Conservation (phyloP, 1,140 invertebrate species). For the Bombyx mandarina region DNA sequence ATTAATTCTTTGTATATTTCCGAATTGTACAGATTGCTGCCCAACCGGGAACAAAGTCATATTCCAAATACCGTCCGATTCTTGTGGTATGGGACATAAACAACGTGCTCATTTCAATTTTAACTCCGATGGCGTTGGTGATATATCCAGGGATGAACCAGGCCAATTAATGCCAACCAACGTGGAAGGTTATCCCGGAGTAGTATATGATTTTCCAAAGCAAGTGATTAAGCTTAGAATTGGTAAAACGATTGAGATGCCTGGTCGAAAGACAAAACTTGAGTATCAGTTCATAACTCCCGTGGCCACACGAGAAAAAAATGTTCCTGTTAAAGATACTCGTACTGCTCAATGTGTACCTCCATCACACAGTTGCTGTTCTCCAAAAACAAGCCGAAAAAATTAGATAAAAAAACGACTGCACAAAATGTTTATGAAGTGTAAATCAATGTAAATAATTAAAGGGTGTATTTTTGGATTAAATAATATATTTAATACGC, state of each 20-base stretch:
- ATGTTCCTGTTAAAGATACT: conserved; percentile 40
- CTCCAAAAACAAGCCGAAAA: conserved; percentile 16
- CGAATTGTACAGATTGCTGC: conserved; percentile 59
- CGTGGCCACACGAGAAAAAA: conserved; percentile 28
- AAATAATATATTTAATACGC: no score
- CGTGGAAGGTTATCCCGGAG: conserved; percentile 38
- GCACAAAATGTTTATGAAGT: no score
- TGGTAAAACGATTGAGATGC: conserved; percentile 50
- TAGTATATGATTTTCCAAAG: conserved; percentile 48
- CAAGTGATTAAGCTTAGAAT: conserved; percentile 60
- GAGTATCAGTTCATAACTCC: conserved; percentile 63
- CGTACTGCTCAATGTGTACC: conserved; percentile 48
- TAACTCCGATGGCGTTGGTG: conserved; percentile 46
- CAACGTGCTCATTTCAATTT: conserved; percentile 53
- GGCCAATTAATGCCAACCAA: conserved; percentile 35
- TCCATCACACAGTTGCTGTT: conserved; percentile 28
- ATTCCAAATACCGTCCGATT: conserved; percentile 53
- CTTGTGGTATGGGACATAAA: conserved; percentile 45
- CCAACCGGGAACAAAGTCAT: conserved; percentile 58
- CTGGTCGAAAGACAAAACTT: conserved; percentile 48
- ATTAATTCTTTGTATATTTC: conserved; percentile 13
- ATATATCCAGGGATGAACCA: conserved; percentile 48
- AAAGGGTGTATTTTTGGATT: no score
- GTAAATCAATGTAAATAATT: no score
- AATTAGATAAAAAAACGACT: neutral